phyloP scores from a whole-genome alignment of 1,140 invertebrate genomes.

The Drosophila chauvacae region DNA sequence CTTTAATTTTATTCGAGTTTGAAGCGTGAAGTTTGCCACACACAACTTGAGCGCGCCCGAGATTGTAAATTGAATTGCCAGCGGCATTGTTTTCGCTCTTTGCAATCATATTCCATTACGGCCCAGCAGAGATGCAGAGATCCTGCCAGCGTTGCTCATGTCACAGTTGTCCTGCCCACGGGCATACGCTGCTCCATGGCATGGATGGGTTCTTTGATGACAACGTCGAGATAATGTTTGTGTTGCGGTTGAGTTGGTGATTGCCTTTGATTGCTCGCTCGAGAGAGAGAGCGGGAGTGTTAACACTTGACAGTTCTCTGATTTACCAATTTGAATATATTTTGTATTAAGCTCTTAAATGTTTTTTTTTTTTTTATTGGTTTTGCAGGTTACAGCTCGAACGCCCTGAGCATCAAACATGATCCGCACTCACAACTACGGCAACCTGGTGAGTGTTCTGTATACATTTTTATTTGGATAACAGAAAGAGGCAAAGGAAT shows the following conservation, averaged over 20 bases:
- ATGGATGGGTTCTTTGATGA: conserved; percentile 61
- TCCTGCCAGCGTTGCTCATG: conserved; percentile 61
- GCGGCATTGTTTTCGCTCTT: conserved; percentile 81
- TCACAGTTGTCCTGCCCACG: conserved; percentile 59
- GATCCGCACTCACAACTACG: conserved; percentile 93
- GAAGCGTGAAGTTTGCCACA: conserved; percentile 79
- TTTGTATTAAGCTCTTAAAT: conserved; percentile 5
- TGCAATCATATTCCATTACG: conserved; percentile 82
- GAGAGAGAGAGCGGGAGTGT: conserved; percentile 23
- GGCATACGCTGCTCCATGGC: conserved; percentile 21
- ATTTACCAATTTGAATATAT: conserved; percentile 43
- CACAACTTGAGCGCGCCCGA: conserved; percentile 62
- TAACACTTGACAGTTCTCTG: conserved; percentile 33
- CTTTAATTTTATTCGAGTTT: conserved; percentile 74
- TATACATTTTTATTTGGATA: not conserved
- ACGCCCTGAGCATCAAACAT: conserved; percentile 89
- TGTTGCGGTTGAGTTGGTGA: conserved; percentile 72
- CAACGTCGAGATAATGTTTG: conserved; percentile 73
- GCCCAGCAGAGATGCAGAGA: conserved; percentile 36
- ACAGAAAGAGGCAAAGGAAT: not conserved
- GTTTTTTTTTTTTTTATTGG: conserved; percentile 38
- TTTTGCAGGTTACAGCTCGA: conserved; percentile 90
- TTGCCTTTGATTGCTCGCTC: conserved; percentile 71
- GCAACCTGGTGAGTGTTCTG: conserved; percentile 89
- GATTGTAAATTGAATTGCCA: conserved; percentile 83